These are phyloP conservation scores for Protobothrops mucrosquamatus DNA, from an alignment of 2,113 vertebrate species.

Conservation along the genomic window DNA sequence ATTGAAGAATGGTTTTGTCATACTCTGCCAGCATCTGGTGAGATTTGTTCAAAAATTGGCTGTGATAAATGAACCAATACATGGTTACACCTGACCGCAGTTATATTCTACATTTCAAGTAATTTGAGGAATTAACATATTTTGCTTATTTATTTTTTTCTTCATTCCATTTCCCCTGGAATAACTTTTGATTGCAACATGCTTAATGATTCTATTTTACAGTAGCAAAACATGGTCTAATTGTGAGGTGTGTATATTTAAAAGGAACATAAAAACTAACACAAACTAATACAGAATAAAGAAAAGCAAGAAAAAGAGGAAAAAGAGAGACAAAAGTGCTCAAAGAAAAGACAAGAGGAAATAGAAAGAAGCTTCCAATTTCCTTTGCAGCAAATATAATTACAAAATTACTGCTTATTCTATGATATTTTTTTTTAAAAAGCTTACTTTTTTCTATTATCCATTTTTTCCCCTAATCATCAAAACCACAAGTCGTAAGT, in stretches of 20 bases:
- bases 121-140: constrained; percentile 48
- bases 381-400: not conserved
- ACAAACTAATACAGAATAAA: not conserved
- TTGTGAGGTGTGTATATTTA: constrained; percentile 28
- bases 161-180: constrained; percentile 32
- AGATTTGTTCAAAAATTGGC: not conserved
- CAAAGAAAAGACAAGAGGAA: not conserved
- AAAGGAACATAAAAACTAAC: not conserved
- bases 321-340: not conserved
- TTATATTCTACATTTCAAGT: constrained; percentile 48
- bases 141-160: constrained; percentile 27
- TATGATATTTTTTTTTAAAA: not conserved
- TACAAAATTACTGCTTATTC: not conserved
- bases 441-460: not conserved
- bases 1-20: not conserved
- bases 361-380: not conserved
- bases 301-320: not conserved
- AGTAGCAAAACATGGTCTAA: constrained; percentile 51
- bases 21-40: not conserved
- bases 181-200: constrained; percentile 49
- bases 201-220: constrained; percentile 57
- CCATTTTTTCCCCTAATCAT: not conserved
- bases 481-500: not conserved
- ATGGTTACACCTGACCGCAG: not conserved
- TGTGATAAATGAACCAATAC: not conserved